These are phyloP conservation scores for Zootoca vivipara DNA, from an alignment of 2,113 vertebrate genomes.

Conservation along the genomic window DNA sequence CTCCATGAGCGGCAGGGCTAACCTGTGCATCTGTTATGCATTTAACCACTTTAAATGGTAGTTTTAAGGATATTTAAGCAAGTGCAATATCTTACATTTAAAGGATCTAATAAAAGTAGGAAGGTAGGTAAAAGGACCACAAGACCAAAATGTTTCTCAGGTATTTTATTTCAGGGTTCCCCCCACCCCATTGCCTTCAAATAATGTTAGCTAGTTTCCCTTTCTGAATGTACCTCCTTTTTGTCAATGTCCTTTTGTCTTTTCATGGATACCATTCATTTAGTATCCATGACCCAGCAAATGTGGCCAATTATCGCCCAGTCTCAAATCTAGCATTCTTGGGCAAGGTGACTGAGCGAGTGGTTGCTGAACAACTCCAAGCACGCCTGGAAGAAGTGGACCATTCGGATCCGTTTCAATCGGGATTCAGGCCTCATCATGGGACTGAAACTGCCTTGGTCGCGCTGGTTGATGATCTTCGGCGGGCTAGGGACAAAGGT, in stretches of 20 bases:
- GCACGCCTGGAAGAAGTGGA: too few relatives aligned
- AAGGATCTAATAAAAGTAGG: conserved; percentile 41
- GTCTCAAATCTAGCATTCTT: too few relatives aligned
- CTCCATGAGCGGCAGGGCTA: conserved; percentile 27
- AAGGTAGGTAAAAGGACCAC: conserved; percentile 21
- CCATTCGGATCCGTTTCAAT: too few relatives aligned
- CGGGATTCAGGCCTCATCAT: too few relatives aligned
- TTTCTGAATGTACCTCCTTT: not conserved
- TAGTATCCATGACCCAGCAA: too few relatives aligned
- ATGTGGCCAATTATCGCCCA: too few relatives aligned
- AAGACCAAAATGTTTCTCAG: not conserved
- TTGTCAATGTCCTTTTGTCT: not conserved
- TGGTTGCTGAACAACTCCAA: too few relatives aligned
- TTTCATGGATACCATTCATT: not conserved
- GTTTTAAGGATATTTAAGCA: conserved; percentile 63
- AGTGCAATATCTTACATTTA: conserved; percentile 48
- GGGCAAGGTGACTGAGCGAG: too few relatives aligned
- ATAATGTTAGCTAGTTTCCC: not conserved
- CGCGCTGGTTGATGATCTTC: too few relatives aligned
- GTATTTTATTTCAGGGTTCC: not conserved
- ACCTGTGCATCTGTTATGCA: conserved; percentile 52
- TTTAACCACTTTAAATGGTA: conserved; percentile 56
- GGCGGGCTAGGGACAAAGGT: too few relatives aligned
- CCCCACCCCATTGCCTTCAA: not conserved
- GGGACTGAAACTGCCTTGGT: too few relatives aligned